A percentile compares a stretch with the other conserved stretches of the same genome.
Conservation (phyloP, 1,140 invertebrate species). For the Acromyrmex echinatior region DNA sequence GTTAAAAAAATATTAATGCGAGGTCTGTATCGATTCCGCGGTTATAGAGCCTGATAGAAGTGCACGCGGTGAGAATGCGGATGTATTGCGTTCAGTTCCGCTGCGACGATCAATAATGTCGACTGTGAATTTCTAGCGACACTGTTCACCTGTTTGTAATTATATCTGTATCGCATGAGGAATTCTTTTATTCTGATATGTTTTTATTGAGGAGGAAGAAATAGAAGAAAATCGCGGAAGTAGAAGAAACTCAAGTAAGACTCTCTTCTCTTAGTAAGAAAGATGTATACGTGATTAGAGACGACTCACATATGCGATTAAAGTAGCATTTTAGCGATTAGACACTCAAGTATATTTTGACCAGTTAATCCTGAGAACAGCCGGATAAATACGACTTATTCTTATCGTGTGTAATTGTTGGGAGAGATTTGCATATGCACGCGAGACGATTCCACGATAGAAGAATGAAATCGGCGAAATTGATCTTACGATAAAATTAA, state of each 20-base stretch:
- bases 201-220: neutral
- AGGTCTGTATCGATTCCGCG: slow-evolving; percentile 19
- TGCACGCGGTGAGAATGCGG: slow-evolving; percentile 59
- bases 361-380: slow-evolving; percentile 24
- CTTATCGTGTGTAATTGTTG: slow-evolving; percentile 43
- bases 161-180: neutral
- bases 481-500: neutral
- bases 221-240: neutral
- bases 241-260: too few species aligned
- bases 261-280: too few species aligned
- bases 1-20: neutral
- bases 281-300: too few species aligned
- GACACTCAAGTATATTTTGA: neutral
- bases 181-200: neutral
- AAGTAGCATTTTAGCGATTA: neutral
- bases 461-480: neutral
- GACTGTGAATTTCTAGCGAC: slow-evolving; percentile 46
- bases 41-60: slow-evolving; percentile 57
- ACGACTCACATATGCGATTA: neutral
- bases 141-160: slow-evolving; percentile 5
- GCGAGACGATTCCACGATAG: slow-evolving; percentile 7
- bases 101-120: slow-evolving; percentile 73
- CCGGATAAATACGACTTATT: slow-evolving; percentile 23
- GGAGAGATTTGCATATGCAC: slow-evolving; percentile 39
- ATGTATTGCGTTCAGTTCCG: slow-evolving; percentile 66